A percentile compares a stretch with the other conserved stretches of the same genome.
Evolutionary conservation across 1,140 invertebrate species (phyloP).

Genomic region (Ips nitidus): DNA sequence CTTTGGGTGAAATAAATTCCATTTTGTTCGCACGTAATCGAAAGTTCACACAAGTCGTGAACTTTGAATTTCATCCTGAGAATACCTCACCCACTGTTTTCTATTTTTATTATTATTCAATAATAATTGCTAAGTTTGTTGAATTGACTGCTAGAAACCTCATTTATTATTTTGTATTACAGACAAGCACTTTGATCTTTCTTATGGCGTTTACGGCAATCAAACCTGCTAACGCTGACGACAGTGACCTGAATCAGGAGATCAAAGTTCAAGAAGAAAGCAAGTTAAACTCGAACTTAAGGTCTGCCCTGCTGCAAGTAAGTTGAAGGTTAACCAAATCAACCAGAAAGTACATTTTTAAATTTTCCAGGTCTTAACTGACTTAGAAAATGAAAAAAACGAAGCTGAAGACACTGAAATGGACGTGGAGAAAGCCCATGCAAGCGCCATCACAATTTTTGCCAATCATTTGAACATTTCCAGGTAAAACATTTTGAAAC

Average conservation of each 20-base stretch:
- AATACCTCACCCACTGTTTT: too few species aligned
- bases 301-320: constrained; percentile 46
- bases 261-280: constrained; percentile 20
- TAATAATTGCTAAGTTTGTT: too few species aligned
- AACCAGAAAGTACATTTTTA: constrained; percentile 12
- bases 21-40: too few species aligned
- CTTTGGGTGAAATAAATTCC: too few species aligned
- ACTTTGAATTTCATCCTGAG: too few species aligned
- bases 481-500: neutral
- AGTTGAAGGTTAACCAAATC: neutral
- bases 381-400: constrained; percentile 47
- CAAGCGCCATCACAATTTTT: constrained; percentile 41
- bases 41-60: too few species aligned
- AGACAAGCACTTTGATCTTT: constrained; percentile 6
- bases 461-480: constrained; percentile 11
- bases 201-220: neutral
- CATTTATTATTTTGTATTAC: neutral
- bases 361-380: constrained; percentile 41
- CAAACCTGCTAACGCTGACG: constrained; percentile 16
- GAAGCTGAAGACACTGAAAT: constrained; percentile 22
- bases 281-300: constrained; percentile 44
- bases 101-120: too few species aligned
- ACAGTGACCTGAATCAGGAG: constrained; percentile 22
- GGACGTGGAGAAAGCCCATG: constrained; percentile 36
- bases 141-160: too few species aligned